Conservation (phyloP, 2,888 invertebrate species). For the Selenia dentaria region DNA sequence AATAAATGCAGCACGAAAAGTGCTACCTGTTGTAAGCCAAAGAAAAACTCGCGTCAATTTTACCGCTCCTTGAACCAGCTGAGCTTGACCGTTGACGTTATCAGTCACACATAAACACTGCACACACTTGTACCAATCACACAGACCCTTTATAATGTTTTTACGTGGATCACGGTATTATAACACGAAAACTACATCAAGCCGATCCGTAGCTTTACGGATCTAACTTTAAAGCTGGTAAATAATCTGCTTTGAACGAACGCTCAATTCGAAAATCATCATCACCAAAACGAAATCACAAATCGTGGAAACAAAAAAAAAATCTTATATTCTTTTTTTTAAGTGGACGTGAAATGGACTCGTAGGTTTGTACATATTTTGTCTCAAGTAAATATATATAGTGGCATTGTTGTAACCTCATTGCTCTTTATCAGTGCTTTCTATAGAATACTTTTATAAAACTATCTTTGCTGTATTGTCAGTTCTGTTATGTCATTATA, state of each 20-base stretch:
- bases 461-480: too few relatives aligned
- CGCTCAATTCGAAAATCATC: too few relatives aligned
- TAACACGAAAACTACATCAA: constrained; percentile 1
- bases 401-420: too few relatives aligned
- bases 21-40: constrained; percentile 61
- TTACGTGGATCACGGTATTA: neutral
- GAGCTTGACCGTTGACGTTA: constrained; percentile 79
- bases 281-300: too few relatives aligned
- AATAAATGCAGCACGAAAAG: constrained; percentile 77
- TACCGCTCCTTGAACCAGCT: constrained; percentile 81
- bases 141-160: constrained; percentile 3
- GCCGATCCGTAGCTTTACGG: neutral
- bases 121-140: constrained; percentile 22
- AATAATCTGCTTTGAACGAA: constrained; percentile 2
- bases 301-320: too few relatives aligned
- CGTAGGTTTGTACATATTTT: too few relatives aligned
- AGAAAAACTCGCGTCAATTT: constrained; percentile 76
- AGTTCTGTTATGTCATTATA: too few relatives aligned
- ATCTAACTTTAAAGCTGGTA: constrained; percentile 6
- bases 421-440: too few relatives aligned
- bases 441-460: too few relatives aligned
- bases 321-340: too few relatives aligned
- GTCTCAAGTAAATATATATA: too few relatives aligned
- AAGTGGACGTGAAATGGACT: too few relatives aligned
- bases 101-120: constrained; percentile 43